phyloP scores from a whole-genome alignment of 2,797 vertebrate species.

The Pseudochirops cupreus region DNA sequence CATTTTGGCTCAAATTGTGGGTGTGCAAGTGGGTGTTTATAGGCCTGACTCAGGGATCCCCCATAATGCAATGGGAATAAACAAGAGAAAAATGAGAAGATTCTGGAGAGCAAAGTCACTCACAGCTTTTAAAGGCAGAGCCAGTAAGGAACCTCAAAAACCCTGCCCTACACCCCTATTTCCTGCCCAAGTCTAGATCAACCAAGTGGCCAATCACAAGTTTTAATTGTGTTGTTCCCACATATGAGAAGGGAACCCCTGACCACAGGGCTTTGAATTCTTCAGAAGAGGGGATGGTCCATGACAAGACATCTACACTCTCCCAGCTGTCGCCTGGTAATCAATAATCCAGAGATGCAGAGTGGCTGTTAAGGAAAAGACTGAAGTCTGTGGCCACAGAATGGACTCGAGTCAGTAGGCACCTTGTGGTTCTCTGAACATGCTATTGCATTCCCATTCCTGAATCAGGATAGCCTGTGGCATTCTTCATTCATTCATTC shows the following conservation, averaged over 20 bases:
- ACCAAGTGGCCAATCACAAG: neutral
- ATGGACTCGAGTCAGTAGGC: neutral
- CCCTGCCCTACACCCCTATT: neutral
- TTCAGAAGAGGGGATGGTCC: neutral
- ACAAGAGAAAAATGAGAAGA: neutral
- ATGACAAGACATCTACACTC: neutral
- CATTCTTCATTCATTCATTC: neutral
- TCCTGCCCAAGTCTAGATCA: neutral
- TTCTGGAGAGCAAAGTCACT: neutral
- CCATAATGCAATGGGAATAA: too few species aligned
- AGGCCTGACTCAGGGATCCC: too few species aligned
- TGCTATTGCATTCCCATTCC: neutral
- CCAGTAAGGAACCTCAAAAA: neutral
- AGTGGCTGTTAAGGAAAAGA: neutral
- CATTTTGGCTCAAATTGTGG: neutral
- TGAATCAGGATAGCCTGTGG: neutral
- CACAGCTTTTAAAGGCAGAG: neutral
- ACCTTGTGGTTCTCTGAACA: neutral
- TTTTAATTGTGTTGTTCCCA: neutral
- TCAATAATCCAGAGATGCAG: neutral
- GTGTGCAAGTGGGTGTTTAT: too few species aligned
- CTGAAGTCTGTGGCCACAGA: neutral
- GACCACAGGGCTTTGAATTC: neutral
- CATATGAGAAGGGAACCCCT: neutral
- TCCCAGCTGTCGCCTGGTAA: neutral